Conservation (phyloP, 2,888 invertebrate genomes). For the Anagyrus pseudococci region DNA sequence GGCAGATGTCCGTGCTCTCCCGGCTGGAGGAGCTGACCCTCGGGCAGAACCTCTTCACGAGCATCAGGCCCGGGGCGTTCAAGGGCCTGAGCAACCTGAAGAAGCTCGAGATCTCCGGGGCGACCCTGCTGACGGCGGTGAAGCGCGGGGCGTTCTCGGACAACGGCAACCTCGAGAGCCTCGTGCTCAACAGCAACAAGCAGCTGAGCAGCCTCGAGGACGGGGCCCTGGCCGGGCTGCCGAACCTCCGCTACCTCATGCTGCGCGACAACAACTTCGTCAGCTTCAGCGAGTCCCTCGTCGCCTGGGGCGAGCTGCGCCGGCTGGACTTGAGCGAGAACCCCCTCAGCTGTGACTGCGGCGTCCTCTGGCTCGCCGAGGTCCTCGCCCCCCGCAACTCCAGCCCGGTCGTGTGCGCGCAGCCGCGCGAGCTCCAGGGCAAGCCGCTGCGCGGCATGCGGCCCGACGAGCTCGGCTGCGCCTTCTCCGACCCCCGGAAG, state of each 20-base stretch:
- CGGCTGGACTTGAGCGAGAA: constrained; percentile 83
- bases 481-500: constrained; percentile 78
- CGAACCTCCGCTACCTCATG: constrained; percentile 78
- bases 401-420: constrained; percentile 75
- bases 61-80: constrained; percentile 76
- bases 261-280: constrained; percentile 80
- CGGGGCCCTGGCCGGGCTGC: constrained; percentile 78
- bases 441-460: constrained; percentile 68
- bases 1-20: constrained; percentile 73
- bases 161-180: constrained; percentile 81
- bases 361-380: constrained; percentile 80
- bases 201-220: constrained; percentile 76
- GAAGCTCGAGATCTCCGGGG: constrained; percentile 79
- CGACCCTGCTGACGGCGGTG: constrained; percentile 74
- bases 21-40: constrained; percentile 81
- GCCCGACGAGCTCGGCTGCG: constrained; percentile 82
- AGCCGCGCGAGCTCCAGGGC: constrained; percentile 72
- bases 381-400: constrained; percentile 74
- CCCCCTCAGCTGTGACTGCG: constrained; percentile 82
- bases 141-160: constrained; percentile 80
- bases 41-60: constrained; percentile 82
- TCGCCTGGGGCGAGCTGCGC: constrained; percentile 79
- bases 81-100: constrained; percentile 79
- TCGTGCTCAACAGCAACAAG: constrained; percentile 80
- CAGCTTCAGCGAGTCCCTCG: constrained; percentile 78